Conservation (phyloP, 2,113 vertebrate genomes). For the Glaucomys volans region DNA sequence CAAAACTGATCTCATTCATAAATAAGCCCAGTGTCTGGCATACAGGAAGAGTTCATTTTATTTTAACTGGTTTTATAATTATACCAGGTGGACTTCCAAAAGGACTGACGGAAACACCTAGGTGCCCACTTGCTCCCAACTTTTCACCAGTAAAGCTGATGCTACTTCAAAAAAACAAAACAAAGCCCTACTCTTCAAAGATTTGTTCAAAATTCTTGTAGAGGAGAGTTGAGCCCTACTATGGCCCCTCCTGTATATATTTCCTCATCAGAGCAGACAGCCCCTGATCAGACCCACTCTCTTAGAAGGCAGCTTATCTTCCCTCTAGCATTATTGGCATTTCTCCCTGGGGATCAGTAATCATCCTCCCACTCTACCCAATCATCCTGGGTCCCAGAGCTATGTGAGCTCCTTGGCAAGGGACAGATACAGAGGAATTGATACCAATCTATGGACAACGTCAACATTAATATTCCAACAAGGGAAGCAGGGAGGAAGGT, state of each 20-base stretch:
- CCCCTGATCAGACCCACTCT: not conserved
- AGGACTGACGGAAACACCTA: not conserved
- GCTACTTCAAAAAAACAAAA: constrained; percentile 8
- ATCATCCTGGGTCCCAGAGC: not conserved
- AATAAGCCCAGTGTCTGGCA: not conserved
- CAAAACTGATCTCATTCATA: not conserved
- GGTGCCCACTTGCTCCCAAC: not conserved
- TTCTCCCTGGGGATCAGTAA: not conserved
- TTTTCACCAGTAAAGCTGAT: not conserved
- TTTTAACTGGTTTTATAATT: not conserved
- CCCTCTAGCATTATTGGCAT: not conserved
- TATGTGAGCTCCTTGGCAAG: constrained; percentile 47
- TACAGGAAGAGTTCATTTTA: not conserved
- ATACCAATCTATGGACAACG: not conserved
- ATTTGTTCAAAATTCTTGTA: not conserved
- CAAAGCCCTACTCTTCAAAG: not conserved
- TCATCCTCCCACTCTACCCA: not conserved
- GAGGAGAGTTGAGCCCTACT: not conserved
- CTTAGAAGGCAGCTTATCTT: not conserved
- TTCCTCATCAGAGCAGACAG: not conserved
- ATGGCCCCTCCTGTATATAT: not conserved
- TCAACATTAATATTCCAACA: not conserved
- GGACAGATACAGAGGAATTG: constrained; percentile 13
- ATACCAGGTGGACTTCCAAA: not conserved
- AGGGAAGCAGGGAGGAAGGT: not conserved